Evolutionary conservation across 30 jellyfish, hydroid and myxozoan genomes (phyloP).

Genomic region (Hydra vulgaris): DNA sequence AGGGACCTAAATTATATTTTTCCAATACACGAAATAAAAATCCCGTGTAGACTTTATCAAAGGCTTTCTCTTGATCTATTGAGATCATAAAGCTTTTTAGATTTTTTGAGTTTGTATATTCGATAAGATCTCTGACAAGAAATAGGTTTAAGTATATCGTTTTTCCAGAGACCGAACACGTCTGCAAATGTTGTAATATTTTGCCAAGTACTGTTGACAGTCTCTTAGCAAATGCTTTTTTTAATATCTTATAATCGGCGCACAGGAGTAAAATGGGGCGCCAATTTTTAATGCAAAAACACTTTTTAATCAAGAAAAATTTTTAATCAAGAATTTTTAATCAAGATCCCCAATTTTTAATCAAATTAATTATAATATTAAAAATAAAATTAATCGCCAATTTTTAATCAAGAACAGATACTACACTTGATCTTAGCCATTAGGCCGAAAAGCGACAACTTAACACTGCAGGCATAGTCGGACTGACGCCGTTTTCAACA

Average conservation of each 20-base stretch:
- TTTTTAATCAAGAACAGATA: no score
- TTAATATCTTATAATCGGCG: slow-evolving; percentile 22
- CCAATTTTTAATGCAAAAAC: slow-evolving; percentile 6
- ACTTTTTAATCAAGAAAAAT: no score
- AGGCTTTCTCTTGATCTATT: slow-evolving; percentile 41
- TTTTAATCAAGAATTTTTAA: neutral
- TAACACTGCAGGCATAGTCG: no score
- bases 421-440: no score
- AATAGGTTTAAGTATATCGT: slow-evolving; percentile 14
- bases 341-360: no score
- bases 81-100: neutral
- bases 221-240: slow-evolving; percentile 8
- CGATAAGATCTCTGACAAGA: slow-evolving; percentile 13
- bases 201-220: slow-evolving; percentile 7
- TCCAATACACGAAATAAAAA: slow-evolving; percentile 7
- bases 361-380: no score
- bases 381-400: no score
- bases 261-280: slow-evolving; percentile 8
- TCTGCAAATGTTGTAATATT: slow-evolving; percentile 16
- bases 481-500: no score
- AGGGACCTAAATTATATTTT: slow-evolving; percentile 2
- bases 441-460: no score
- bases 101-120: neutral
- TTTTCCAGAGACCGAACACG: slow-evolving; percentile 43
- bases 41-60: slow-evolving; percentile 29